phyloP scores from a whole-genome alignment of 2,113 vertebrate species.

The Vidua chalybeata region DNA sequence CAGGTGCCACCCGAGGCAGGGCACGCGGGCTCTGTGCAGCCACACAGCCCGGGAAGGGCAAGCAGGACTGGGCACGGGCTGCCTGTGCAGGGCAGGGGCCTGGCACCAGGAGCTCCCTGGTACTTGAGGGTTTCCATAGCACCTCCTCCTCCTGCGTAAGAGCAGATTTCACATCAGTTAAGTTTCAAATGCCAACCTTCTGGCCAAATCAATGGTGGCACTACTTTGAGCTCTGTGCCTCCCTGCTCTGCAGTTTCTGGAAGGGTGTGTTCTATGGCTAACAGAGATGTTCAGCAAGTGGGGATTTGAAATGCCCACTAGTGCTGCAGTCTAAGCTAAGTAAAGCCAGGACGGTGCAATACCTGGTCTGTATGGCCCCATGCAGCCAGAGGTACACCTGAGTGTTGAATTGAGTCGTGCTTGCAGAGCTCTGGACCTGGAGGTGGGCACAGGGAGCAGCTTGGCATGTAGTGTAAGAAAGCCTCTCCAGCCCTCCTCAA shows the following conservation, averaged over 20 bases:
- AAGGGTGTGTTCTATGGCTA: fast-evolving
- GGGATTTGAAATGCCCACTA: neutral
- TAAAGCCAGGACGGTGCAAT: neutral
- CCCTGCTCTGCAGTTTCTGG: fast-evolving
- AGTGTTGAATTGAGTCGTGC: neutral
- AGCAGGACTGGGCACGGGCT: fast-evolving
- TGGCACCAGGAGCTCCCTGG: neutral
- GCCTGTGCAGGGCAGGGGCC: neutral
- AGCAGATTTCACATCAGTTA: neutral
- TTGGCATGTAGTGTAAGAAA: fast-evolving
- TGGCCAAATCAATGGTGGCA: neutral
- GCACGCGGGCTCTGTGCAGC: neutral
- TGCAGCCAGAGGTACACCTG: neutral
- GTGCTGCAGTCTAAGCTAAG: neutral
- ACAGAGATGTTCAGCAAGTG: no score
- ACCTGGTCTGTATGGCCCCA: fast-evolving
- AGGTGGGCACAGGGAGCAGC: fast-evolving
- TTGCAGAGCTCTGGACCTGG: neutral
- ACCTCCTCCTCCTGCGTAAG: neutral
- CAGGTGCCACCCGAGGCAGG: fast-evolving
- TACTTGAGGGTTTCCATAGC: neutral
- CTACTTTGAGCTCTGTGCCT: neutral
- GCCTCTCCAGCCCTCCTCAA: neutral
- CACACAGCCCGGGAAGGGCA: fast-evolving
- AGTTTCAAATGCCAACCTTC: neutral